Percentiles rank a stretch among this genome's conserved stretches.
Conservation (phyloP, 2,113 vertebrate genomes). For the Brachypodius melanocephalos region DNA sequence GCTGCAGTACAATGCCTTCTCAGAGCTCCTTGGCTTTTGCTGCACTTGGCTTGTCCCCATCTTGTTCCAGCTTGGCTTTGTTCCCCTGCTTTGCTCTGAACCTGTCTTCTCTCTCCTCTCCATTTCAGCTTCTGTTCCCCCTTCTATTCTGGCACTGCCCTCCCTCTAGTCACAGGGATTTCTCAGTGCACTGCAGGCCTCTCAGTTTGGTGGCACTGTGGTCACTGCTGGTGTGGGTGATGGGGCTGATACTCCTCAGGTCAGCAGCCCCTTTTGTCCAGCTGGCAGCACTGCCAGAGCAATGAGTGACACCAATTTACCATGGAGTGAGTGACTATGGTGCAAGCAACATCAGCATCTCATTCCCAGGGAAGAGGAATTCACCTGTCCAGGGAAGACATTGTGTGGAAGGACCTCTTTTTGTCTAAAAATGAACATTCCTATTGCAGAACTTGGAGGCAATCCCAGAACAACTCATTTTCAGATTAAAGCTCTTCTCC, state of each 20-base stretch:
- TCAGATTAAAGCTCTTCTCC: neutral
- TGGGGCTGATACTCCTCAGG: neutral
- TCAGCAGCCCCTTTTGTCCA: neutral
- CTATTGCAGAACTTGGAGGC: neutral
- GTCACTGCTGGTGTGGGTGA: neutral
- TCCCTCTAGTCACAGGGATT: neutral
- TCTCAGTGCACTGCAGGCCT: neutral
- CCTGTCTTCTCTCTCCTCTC: neutral
- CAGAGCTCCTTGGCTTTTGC: neutral
- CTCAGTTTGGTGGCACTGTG: neutral
- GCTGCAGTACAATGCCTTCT: neutral
- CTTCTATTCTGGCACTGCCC: neutral
- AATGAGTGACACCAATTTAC: neutral
- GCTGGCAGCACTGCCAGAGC: neutral
- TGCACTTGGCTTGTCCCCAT: neutral
- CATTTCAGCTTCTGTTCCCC: neutral
- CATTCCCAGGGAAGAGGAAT: neutral
- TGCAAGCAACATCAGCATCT: neutral
- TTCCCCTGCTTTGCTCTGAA: neutral
- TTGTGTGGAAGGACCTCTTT: neutral
- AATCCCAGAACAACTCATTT: neutral
- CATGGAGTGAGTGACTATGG: neutral
- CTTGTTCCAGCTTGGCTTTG: neutral
- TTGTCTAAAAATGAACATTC: neutral
- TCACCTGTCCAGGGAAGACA: neutral